Percentiles rank a stretch among this genome's conserved stretches.
Evolutionary conservation across 1,140 invertebrate genomes (phyloP).

Genomic region (Cardiocondyla obscurior): DNA sequence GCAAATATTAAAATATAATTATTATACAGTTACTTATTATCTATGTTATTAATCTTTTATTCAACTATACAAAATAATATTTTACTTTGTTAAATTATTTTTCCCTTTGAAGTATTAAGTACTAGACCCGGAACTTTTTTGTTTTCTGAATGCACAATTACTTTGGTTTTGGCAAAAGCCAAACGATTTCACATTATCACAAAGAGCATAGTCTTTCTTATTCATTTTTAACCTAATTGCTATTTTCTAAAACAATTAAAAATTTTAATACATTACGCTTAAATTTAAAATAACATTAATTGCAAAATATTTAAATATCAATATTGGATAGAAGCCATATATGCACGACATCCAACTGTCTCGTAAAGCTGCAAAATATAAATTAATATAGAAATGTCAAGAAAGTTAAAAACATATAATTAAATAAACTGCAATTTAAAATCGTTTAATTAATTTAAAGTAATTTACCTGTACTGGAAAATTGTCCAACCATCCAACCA

Average conservation of each 20-base stretch:
- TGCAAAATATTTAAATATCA: slow-evolving; percentile 67
- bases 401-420: background rate
- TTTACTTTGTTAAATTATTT: slow-evolving; percentile 73
- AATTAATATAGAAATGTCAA: slow-evolving; percentile 18
- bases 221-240: slow-evolving; percentile 69
- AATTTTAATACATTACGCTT: slow-evolving; percentile 53
- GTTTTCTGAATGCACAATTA: slow-evolving; percentile 74
- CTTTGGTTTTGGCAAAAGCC: slow-evolving; percentile 74
- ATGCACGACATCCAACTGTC: slow-evolving; percentile 72
- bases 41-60: no score
- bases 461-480: no score
- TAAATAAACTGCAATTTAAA: no score
- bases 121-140: slow-evolving; percentile 90
- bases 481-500: no score
- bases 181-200: slow-evolving; percentile 78
- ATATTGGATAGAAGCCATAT: slow-evolving; percentile 74
- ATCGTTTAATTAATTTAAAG: no score
- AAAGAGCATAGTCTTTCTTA: slow-evolving; percentile 75
- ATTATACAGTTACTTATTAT: slow-evolving; percentile 21
- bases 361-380: slow-evolving; percentile 69
- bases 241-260: slow-evolving; percentile 64
- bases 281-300: slow-evolving; percentile 47
- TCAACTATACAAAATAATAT: slow-evolving; percentile 22
- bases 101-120: slow-evolving; percentile 80
- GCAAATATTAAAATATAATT: slow-evolving; percentile 49